A percentile compares a stretch with the other conserved stretches of the same genome.
These are phyloP conservation scores for Phyllopteryx taeniolatus DNA, from an alignment of 2,113 vertebrate species.

Conservation along the genomic window DNA sequence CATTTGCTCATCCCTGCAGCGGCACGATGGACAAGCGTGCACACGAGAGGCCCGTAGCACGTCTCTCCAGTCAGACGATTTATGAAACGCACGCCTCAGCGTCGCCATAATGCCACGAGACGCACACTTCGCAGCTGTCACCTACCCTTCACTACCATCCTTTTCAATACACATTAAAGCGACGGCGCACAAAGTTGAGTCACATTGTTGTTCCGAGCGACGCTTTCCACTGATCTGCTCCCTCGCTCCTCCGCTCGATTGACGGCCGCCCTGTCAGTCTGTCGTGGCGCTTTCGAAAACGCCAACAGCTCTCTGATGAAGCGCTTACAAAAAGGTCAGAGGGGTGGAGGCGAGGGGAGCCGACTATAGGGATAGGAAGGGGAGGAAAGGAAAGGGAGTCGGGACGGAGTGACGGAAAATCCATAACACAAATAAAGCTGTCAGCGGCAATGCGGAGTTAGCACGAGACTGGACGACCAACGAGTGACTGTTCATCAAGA, in stretches of 20 bases:
- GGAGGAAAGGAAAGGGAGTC: constrained; percentile 51
- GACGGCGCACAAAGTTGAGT: constrained; percentile 65
- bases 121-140: constrained; percentile 60
- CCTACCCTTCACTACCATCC: constrained; percentile 47
- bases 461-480: constrained; percentile 57
- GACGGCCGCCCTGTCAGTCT: constrained; percentile 75
- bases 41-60: constrained; percentile 23
- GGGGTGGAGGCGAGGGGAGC: constrained; percentile 53
- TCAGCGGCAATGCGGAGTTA: constrained; percentile 71
- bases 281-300: constrained; percentile 73
- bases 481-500: constrained; percentile 50
- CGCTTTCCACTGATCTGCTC: constrained; percentile 61
- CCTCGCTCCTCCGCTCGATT: constrained; percentile 58
- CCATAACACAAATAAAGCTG: constrained; percentile 82
- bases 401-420: constrained; percentile 75
- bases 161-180: constrained; percentile 63
- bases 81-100: constrained; percentile 34
- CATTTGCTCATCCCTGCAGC: constrained; percentile 17
- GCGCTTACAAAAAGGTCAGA: constrained; percentile 68
- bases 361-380: constrained; percentile 54
- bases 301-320: constrained; percentile 72
- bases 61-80: constrained; percentile 39
- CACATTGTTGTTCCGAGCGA: constrained; percentile 61
- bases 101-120: constrained; percentile 22
- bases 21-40: constrained; percentile 26